phyloP scores from a whole-genome alignment of 2,888 invertebrate genomes.

The Tenthredo notha region DNA sequence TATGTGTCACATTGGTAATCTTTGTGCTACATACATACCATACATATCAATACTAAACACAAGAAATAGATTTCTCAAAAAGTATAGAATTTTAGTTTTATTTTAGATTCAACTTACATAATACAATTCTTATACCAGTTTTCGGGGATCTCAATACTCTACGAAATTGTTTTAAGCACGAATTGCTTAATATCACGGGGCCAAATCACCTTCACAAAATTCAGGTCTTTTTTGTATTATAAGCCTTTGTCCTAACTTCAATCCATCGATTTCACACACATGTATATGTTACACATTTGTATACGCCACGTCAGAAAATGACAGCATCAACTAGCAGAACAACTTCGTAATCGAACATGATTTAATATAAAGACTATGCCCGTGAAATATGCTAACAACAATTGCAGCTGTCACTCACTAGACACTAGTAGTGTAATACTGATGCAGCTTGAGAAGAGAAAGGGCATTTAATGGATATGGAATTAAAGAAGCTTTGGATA shows the following conservation, averaged over 20 bases:
- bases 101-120: background rate
- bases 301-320: slow-evolving; percentile 27
- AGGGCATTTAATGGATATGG: slow-evolving; percentile 1
- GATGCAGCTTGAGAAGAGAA: background rate
- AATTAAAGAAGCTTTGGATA: background rate
- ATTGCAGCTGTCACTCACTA: background rate
- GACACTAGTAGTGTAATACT: background rate
- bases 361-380: background rate
- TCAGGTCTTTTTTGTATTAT: background rate
- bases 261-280: background rate
- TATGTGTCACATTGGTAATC: background rate
- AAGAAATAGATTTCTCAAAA: background rate
- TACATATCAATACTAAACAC: background rate
- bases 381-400: background rate
- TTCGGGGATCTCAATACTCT: background rate
- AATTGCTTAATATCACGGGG: background rate
- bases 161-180: background rate
- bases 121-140: background rate
- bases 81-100: background rate
- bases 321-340: slow-evolving; percentile 32
- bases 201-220: background rate
- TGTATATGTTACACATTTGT: background rate
- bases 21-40: background rate
- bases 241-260: slow-evolving; percentile 1
- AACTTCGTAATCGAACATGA: slow-evolving; percentile 12